Percentiles rank a stretch among this genome's conserved stretches.
Evolutionary conservation across 2,888 invertebrate genomes (phyloP).

Genomic region (Harpagoxenus sublaevis): DNA sequence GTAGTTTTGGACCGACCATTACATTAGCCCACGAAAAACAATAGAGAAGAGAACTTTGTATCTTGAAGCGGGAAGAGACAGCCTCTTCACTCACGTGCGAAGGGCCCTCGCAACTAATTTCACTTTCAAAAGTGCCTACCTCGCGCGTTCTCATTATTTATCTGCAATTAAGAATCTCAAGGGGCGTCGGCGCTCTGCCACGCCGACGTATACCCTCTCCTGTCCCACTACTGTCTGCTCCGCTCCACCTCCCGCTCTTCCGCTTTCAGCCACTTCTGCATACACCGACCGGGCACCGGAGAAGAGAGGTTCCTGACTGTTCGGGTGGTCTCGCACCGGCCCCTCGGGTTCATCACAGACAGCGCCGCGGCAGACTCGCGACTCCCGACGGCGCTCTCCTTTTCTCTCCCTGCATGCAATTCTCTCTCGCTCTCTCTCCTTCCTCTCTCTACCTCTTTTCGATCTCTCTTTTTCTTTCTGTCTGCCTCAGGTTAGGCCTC

Average conservation of each 20-base stretch:
- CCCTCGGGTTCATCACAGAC: constrained; percentile 63
- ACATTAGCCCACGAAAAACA: constrained; percentile 22
- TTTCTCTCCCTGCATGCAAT: constrained; percentile 49
- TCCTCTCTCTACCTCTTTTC: constrained; percentile 16
- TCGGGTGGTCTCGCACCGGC: constrained; percentile 75
- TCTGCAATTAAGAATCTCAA: constrained; percentile 76
- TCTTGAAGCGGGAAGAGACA: constrained; percentile 17
- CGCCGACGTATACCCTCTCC: constrained; percentile 50
- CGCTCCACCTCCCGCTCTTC: constrained; percentile 27
- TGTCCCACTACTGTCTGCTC: constrained; percentile 54
- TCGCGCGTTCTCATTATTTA: constrained; percentile 73
- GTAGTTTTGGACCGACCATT: not conserved
- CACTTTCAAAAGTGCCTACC: constrained; percentile 68
- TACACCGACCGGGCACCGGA: constrained; percentile 44
- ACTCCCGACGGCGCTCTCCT: constrained; percentile 57
- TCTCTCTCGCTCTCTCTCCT: constrained; percentile 43
- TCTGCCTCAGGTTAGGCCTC: constrained; percentile 55
- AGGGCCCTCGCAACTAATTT: constrained; percentile 64
- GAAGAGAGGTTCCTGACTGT: constrained; percentile 62
- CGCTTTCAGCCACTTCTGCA: constrained; percentile 47
- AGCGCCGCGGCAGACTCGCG: constrained; percentile 61
- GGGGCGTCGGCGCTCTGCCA: constrained; percentile 56
- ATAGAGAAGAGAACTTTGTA: constrained; percentile 7
- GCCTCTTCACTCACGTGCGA: constrained; percentile 39
- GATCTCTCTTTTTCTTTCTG: constrained; percentile 59